Base-by-base conservation (phyloP, 1,140 invertebrate genomes). In the Papilio polyxenes region DNA sequence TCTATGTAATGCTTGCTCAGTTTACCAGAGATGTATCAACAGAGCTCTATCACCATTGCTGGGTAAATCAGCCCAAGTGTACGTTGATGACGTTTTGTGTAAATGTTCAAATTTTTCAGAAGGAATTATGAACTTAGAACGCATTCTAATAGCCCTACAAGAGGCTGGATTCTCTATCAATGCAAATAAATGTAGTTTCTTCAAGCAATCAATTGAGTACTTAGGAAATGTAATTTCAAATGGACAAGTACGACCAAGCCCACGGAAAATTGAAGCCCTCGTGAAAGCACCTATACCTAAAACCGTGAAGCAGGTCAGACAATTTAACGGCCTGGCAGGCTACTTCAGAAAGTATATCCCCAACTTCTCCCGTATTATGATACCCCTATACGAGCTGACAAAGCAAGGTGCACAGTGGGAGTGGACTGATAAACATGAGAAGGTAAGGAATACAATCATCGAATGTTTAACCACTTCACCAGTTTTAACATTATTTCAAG, bases 311-410 rank as follows among this genome's bases (percentile, higher is more conserved):
- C 86, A 92, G 74, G 82, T 92, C 1, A 76, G 89, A 59, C 81
- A 91, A 75, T 95, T 95, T 82, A 83, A 95, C 11, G 95, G 94
- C 2, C 90, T 95, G 79, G 86, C 91, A 2, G 87, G 88, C 5
- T 95, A 92, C 85, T 95, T 95, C 82, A 80, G 91, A 10, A 75
- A 87, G 10, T 95, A 95, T 82, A 88, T 95, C 49, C 84, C 85
- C 15, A 85, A 95, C 85, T 95, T 95, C 83, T 86, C 94, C 0
- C 79, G 84, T 3, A 31, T 31, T 31, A 31, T 31, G 23, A 31
- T 31, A 31, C 23, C 23, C 23, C 23, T 31, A 31, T 31, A 31
- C 23, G 23, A 31, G 23, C 23, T 31, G 23, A 31, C 23, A 31
- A 31, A 31, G 23, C 23, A 31, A 31, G 23, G 49, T 10, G 77